These are phyloP conservation scores for Mormyrus hasselquistii DNA, from an alignment of 2,797 vertebrate species.

Conservation along the genomic window DNA sequence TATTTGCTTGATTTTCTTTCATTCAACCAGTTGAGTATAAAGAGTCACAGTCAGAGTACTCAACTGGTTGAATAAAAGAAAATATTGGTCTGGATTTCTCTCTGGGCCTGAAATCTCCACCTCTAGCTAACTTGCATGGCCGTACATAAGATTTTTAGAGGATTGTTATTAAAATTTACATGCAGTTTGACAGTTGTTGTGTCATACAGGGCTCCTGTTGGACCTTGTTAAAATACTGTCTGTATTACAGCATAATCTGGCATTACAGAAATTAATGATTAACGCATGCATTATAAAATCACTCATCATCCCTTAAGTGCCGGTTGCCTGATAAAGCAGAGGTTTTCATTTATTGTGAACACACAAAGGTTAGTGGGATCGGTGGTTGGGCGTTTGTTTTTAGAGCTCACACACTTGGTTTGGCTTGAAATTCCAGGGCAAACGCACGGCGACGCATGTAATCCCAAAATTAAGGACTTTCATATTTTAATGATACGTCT, in stretches of 20 bases:
- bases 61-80: not conserved
- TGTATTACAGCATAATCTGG: not conserved
- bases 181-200: not conserved
- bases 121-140: not conserved
- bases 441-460: conserved; percentile 47
- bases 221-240: not conserved
- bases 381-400: conserved; percentile 53
- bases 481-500: conserved; percentile 52
- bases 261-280: conserved; percentile 17
- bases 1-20: not conserved
- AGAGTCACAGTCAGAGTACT: not conserved
- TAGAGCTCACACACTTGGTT: conserved; percentile 56
- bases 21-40: not conserved
- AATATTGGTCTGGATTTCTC: too few species aligned
- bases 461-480: conserved; percentile 47
- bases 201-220: not conserved
- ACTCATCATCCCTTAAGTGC: conserved; percentile 9
- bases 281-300: conserved; percentile 44
- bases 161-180: not conserved
- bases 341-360: not conserved
- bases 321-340: not conserved
- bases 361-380: conserved; percentile 45
- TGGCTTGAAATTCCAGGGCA: conserved; percentile 37
- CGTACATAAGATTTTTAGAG: not conserved
- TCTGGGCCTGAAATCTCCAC: not conserved